These are phyloP conservation scores for Neodiprion fabricii DNA, from an alignment of 1,140 invertebrate species.

Conservation along the genomic window DNA sequence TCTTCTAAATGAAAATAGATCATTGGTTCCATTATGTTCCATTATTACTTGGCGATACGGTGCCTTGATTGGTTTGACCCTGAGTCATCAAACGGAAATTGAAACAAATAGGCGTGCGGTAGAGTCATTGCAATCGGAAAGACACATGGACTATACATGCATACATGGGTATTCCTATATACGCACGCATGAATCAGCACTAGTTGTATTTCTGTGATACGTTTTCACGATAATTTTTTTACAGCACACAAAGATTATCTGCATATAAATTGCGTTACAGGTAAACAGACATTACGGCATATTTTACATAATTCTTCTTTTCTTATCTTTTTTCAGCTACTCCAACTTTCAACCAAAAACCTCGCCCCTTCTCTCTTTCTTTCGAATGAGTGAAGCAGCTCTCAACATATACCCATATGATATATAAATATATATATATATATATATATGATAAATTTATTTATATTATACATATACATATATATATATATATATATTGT, in stretches of 20 bases:
- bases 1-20: background rate
- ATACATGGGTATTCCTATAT: background rate
- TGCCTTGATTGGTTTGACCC: background rate
- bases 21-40: background rate
- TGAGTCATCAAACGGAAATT: background rate
- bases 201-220: background rate
- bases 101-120: background rate
- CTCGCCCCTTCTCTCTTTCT: constrained; percentile 68
- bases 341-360: constrained; percentile 70
- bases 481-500: constrained; percentile 3
- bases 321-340: constrained; percentile 68
- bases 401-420: constrained; percentile 43
- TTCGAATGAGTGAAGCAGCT: constrained; percentile 63
- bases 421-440: constrained; percentile 5
- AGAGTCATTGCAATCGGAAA: background rate
- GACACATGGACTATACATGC: background rate
- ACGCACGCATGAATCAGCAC: no score
- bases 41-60: background rate
- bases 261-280: background rate
- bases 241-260: background rate
- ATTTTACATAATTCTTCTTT: constrained; percentile 55
- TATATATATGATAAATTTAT: background rate
- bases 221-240: background rate
- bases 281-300: background rate
- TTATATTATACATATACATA: background rate